phyloP scores from a whole-genome alignment of 2,888 invertebrate genomes.

The Acleris cristana region DNA sequence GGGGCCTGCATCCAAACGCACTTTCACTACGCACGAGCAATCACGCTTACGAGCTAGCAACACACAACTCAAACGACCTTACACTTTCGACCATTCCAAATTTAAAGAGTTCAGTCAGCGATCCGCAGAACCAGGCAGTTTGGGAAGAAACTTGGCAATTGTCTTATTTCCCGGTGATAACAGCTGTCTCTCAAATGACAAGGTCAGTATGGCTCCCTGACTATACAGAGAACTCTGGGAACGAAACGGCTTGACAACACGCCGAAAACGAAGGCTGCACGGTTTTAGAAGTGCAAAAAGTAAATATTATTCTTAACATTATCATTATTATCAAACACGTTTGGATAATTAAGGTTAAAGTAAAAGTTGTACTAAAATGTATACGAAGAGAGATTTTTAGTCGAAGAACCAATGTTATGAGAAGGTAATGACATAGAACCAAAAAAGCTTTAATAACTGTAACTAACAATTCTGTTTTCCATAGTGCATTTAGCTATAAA shows the following conservation, averaged over 20 bases:
- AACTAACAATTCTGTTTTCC: no score
- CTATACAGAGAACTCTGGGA: constrained; percentile 36
- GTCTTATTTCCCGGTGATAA: not conserved
- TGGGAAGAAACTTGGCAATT: not conserved
- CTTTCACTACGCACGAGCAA: constrained; percentile 69
- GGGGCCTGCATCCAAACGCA: constrained; percentile 51
- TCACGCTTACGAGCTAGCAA: constrained; percentile 28
- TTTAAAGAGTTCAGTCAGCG: constrained; percentile 8
- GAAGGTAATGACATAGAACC: no score
- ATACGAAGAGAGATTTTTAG: no score
- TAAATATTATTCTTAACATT: constrained; percentile 40
- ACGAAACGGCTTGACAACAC: constrained; percentile 41
- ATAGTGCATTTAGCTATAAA: no score
- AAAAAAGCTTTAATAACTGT: no score
- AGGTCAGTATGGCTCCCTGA: not conserved
- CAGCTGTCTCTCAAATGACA: not conserved
- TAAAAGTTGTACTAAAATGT: not conserved
- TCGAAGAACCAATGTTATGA: no score
- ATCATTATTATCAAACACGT: constrained; percentile 41
- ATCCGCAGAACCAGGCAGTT: not conserved
- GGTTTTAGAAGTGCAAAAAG: constrained; percentile 41
- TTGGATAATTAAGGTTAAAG: not conserved
- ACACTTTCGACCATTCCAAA: constrained; percentile 49
- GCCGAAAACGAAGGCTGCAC: constrained; percentile 44
- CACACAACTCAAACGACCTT: constrained; percentile 48